Conservation (phyloP, 2,888 invertebrate species). For the Bruchidius siliquastri region DNA sequence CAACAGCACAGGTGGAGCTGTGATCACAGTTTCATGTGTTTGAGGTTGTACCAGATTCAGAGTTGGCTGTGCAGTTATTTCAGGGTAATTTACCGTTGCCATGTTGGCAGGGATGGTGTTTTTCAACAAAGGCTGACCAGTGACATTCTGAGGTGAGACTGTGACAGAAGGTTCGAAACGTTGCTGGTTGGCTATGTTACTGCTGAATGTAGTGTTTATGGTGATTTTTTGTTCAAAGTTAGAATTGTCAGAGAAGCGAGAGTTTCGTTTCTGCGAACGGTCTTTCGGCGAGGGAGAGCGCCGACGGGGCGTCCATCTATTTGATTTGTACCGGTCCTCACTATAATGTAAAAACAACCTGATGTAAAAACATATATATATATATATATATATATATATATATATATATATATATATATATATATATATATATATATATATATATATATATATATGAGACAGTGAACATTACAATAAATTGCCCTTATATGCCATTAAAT, state of each 20-base stretch:
- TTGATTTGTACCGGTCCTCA: constrained; percentile 34
- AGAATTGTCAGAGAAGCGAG: constrained; percentile 40
- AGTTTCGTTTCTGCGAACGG: constrained; percentile 30
- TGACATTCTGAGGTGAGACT: constrained; percentile 34
- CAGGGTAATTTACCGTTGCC: not conserved
- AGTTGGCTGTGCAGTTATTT: not conserved
- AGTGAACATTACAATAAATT: no score
- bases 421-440: no score
- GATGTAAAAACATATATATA: no score
- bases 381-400: no score
- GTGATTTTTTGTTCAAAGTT: constrained; percentile 42
- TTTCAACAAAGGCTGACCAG: constrained; percentile 38
- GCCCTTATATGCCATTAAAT: no score
- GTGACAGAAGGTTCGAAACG: constrained; percentile 11
- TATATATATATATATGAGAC: no score
- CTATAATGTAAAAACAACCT: constrained; percentile 26
- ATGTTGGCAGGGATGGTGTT: constrained; percentile 9
- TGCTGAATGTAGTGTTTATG: constrained; percentile 38
- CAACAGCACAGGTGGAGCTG: constrained; percentile 40
- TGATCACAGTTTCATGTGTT: constrained; percentile 31
- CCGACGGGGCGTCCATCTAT: constrained; percentile 34
- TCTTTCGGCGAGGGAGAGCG: constrained; percentile 38
- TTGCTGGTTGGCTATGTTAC: constrained; percentile 19
- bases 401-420: no score
- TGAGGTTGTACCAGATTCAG: constrained; percentile 17